Evolutionary conservation across 2,797 vertebrate species (phyloP).

Genomic region (Chaetodon trifasciatus): DNA sequence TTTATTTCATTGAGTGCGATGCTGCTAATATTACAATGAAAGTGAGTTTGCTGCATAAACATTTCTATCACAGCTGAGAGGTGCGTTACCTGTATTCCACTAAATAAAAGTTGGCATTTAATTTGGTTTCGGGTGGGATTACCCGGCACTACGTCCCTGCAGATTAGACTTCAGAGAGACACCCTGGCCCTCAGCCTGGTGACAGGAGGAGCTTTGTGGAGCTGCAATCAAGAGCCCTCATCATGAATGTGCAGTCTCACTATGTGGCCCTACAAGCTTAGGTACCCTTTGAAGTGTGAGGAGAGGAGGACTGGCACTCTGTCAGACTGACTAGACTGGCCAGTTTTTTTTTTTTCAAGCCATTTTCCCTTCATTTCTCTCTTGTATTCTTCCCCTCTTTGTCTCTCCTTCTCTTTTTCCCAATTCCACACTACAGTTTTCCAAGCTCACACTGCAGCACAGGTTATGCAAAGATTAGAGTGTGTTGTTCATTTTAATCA

Average conservation of each 20-base stretch:
- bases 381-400: conserved; percentile 15
- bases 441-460: conserved; percentile 36
- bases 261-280: conserved; percentile 72
- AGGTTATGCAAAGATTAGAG: conserved; percentile 72
- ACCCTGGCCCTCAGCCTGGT: conserved; percentile 65
- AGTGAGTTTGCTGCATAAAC: conserved; percentile 16
- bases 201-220: conserved; percentile 77
- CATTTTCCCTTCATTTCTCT: conserved; percentile 22
- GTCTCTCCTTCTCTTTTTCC: conserved; percentile 27
- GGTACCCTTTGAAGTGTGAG: conserved; percentile 79
- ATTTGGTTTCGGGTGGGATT: conserved; percentile 63
- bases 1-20: background rate
- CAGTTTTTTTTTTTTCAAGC: conserved; percentile 34
- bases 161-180: conserved; percentile 77
- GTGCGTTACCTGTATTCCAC: conserved; percentile 40
- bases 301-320: conserved; percentile 69
- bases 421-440: conserved; percentile 19
- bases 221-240: conserved; percentile 77
- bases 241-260: conserved; percentile 74
- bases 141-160: conserved; percentile 61
- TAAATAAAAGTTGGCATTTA: conserved; percentile 61
- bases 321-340: conserved; percentile 52
- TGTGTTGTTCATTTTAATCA: conserved; percentile 74
- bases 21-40: background rate
- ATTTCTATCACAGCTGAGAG: conserved; percentile 28